These are phyloP conservation scores for Phragmatobia fuliginosa DNA, from an alignment of 2,888 invertebrate species.

Conservation along the genomic window DNA sequence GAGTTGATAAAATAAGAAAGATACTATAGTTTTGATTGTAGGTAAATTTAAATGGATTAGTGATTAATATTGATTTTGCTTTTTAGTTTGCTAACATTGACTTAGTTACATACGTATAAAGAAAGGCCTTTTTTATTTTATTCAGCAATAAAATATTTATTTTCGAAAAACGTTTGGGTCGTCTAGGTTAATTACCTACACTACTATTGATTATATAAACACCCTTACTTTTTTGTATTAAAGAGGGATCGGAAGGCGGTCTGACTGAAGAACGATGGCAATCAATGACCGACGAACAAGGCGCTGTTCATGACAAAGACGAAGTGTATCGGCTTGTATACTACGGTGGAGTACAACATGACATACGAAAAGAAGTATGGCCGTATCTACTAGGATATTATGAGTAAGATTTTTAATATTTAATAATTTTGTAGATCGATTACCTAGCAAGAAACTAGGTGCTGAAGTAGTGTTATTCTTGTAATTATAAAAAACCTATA, in stretches of 20 bases:
- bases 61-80: too few relatives aligned
- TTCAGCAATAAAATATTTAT: too few relatives aligned
- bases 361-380: slow-evolving; percentile 93
- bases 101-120: too few relatives aligned
- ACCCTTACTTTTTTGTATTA: slow-evolving; percentile 13
- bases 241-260: slow-evolving; percentile 88
- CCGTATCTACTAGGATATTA: slow-evolving; percentile 96
- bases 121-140: too few relatives aligned
- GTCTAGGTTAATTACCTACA: too few relatives aligned
- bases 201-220: too few relatives aligned
- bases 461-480: not conserved
- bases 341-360: slow-evolving; percentile 94
- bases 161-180: too few relatives aligned
- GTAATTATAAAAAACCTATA: too few relatives aligned
- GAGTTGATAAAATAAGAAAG: too few relatives aligned
- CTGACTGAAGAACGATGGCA: slow-evolving; percentile 93
- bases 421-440: not conserved
- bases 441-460: not conserved
- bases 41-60: too few relatives aligned
- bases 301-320: slow-evolving; percentile 87
- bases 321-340: slow-evolving; percentile 95
- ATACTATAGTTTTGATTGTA: too few relatives aligned
- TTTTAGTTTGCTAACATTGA: too few relatives aligned
- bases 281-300: slow-evolving; percentile 87
- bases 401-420: slow-evolving; percentile 72